phyloP scores from a whole-genome alignment of 2,113 vertebrate species.

The Piaya cayana region DNA sequence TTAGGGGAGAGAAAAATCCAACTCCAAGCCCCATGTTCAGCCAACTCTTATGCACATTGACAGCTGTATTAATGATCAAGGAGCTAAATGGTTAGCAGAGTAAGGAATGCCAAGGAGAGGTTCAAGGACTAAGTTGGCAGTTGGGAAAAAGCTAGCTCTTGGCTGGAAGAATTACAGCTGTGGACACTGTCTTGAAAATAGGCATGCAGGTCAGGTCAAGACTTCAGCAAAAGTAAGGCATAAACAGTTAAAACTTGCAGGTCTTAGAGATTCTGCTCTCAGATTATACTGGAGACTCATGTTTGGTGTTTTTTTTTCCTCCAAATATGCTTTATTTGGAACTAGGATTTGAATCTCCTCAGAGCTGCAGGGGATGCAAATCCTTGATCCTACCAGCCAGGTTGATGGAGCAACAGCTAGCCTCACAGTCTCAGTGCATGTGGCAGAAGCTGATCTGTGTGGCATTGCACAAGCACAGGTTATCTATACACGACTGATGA shows the following conservation, averaged over 20 bases:
- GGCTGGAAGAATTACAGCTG: background rate
- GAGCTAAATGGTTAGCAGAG: background rate
- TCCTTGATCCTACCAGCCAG: background rate
- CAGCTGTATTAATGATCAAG: background rate
- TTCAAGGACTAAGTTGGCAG: fast-evolving
- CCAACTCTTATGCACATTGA: background rate
- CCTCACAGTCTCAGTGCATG: fast-evolving
- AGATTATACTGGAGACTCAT: background rate
- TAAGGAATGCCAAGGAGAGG: background rate
- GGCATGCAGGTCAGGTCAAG: background rate
- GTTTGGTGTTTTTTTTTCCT: background rate
- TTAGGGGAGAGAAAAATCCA: background rate
- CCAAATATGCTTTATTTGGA: background rate
- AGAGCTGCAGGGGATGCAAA: background rate
- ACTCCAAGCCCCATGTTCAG: background rate
- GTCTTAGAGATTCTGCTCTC: background rate
- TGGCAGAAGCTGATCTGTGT: background rate
- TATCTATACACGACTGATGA: background rate
- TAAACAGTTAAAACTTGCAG: background rate
- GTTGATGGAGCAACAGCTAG: background rate
- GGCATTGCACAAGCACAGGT: background rate
- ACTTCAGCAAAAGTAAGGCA: background rate
- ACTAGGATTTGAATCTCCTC: background rate
- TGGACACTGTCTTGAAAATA: background rate
- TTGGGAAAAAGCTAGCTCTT: background rate